Evolutionary conservation across 2,113 vertebrate genomes (phyloP), one percentile per base, ranked within the genome.

Genomic region (Oncorhynchus kisutch): DNA sequence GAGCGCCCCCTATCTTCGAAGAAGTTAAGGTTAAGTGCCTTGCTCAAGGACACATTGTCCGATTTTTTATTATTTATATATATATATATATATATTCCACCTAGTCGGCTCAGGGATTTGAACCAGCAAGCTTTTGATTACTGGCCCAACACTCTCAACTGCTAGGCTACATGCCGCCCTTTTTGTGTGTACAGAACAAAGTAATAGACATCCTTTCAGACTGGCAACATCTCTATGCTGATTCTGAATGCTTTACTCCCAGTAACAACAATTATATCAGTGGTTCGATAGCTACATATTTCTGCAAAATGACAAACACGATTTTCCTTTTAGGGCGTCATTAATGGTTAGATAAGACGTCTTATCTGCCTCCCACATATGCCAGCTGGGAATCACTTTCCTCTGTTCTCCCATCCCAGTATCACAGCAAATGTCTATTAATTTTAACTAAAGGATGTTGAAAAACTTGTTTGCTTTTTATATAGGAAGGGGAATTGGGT

Each of bases 351-450:
- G 16, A 45, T 71, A 48, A 70, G 54, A 20, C 25, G 64, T 49
- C 57, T 71, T 71, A 77, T 76, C 54, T 70, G 2, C 67, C 67
- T 45, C 12, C 54, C 18, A 59, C 67, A 39, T 45, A 57, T 29
- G 7, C 39, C 25, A 48, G 14, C 27, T 24, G 16, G 18, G n/a
- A 54, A 54, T 54, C 51, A 54, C 51, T 18, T 13, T 54, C 16
- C 14, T 54, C 51, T 54, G 51, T 54, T 54, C 51, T 54, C 51
- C 51, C 51, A 54, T 54, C 51, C 18, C 14, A 20, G 7, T n/a
- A 68, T 68, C 67, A n/a, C 29, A 34, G 29, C 4, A 39, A 39
- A 68, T 18, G 6, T 29, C 5, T 13, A 67, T 67, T 5, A 14
- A 67, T 67, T 34, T 67, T 34, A 9, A 39, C 66, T 5, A 67